These are phyloP conservation scores for Synanthedon tipuliformis DNA, from an alignment of 2,888 invertebrate species.

Conservation along the genomic window DNA sequence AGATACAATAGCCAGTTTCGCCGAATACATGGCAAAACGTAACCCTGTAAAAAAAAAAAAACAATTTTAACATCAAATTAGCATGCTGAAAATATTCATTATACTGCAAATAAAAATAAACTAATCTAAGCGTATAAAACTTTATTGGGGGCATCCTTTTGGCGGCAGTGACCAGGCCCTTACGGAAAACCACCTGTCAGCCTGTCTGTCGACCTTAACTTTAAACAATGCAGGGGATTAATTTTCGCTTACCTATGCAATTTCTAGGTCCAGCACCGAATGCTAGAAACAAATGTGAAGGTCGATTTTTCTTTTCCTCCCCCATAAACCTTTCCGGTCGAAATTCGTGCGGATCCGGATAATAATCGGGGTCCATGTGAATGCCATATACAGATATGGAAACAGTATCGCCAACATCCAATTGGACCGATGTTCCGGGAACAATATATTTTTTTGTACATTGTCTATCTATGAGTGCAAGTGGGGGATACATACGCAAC, in stretches of 20 bases:
- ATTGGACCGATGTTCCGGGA: conserved; percentile 47
- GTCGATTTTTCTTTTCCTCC: conserved; percentile 59
- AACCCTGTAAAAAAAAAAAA: conserved; percentile 39
- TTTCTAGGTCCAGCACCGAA: conserved; percentile 68
- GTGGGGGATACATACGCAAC: conserved; percentile 69
- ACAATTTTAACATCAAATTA: no score
- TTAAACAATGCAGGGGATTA: neutral
- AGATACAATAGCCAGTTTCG: conserved; percentile 54
- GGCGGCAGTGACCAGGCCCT: no score
- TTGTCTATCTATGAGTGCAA: conserved; percentile 59
- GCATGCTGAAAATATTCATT: no score
- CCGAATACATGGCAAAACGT: conserved; percentile 63
- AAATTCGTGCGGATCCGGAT: conserved; percentile 65
- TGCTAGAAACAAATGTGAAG: conserved; percentile 60
- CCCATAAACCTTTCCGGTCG: conserved; percentile 67
- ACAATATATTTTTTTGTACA: conserved; percentile 68
- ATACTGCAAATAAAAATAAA: no score
- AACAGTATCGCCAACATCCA: conserved; percentile 57
- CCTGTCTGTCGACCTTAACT: no score
- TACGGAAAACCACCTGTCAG: no score
- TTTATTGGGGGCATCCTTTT: no score
- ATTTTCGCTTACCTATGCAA: conserved; percentile 50
- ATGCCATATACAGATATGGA: conserved; percentile 58
- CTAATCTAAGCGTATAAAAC: neutral
- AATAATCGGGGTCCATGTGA: conserved; percentile 67